phyloP scores from a whole-genome alignment of 2,113 vertebrate species.

The Cryptotis parvus region DNA sequence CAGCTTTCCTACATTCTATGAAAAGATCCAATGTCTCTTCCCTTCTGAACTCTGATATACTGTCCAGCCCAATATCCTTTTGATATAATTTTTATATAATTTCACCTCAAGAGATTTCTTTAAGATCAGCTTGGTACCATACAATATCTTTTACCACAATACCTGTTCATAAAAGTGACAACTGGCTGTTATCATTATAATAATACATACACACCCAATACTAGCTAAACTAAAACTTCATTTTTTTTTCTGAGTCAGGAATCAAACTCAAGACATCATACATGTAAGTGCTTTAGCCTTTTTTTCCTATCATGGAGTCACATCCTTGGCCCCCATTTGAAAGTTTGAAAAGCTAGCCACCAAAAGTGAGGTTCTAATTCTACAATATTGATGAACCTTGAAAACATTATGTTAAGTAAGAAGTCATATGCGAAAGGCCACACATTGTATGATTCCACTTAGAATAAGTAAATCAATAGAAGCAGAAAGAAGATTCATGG shows the following conservation, averaged over 20 bases:
- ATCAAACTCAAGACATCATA: too few relatives aligned
- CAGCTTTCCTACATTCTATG: background rate
- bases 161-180: background rate
- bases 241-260: background rate
- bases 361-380: conserved; percentile 11
- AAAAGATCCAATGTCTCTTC: background rate
- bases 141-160: background rate
- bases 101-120: background rate
- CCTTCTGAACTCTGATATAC: background rate
- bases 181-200: background rate
- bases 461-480: conserved; percentile 59
- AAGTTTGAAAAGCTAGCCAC: background rate
- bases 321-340: background rate
- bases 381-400: background rate
- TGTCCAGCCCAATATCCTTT: background rate
- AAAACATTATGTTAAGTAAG: conserved; percentile 27
- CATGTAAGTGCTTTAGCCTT: too few relatives aligned
- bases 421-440: conserved; percentile 33
- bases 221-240: conserved; percentile 26
- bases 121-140: background rate
- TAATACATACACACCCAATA: background rate
- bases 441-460: conserved; percentile 27
- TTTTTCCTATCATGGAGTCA: too few relatives aligned
- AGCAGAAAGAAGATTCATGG: conserved; percentile 55
- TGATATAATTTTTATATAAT: too few relatives aligned